Conservation (phyloP, 2,797 vertebrate species). For the Acanthis flammea region DNA sequence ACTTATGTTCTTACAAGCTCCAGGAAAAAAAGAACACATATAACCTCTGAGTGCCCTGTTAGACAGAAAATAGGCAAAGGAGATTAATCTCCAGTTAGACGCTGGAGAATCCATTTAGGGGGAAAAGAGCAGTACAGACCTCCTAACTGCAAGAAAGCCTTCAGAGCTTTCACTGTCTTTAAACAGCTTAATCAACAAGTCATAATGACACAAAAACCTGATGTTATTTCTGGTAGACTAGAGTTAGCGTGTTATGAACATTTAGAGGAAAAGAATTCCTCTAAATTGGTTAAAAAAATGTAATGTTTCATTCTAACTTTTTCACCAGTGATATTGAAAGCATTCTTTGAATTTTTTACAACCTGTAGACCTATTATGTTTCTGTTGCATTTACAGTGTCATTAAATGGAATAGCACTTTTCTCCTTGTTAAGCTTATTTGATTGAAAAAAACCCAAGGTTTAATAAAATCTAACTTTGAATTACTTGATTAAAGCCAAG, state of each 20-base stretch:
- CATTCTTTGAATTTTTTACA: not conserved
- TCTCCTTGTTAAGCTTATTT: not conserved
- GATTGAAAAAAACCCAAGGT: not conserved
- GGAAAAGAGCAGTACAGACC: not conserved
- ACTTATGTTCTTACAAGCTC: not conserved
- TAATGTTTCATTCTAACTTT: not conserved
- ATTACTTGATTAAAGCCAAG: slow-evolving; percentile 24
- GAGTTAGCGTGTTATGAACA: not conserved
- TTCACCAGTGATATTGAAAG: not conserved
- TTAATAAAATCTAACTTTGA: slow-evolving; percentile 20
- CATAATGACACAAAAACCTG: not conserved
- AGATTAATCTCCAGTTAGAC: not conserved
- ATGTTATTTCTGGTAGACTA: not conserved
- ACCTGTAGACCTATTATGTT: not conserved
- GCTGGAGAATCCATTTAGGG: not conserved
- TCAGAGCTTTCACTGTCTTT: not conserved
- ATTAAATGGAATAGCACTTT: not conserved
- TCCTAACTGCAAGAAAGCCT: not conserved
- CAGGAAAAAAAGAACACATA: not conserved
- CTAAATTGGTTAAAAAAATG: not conserved
- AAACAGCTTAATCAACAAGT: not conserved
- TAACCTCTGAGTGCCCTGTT: not conserved
- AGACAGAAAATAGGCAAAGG: not conserved
- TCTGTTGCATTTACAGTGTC: not conserved
- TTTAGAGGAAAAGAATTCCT: not conserved